Evolutionary conservation across 2,113 vertebrate species (phyloP).

Genomic region (Sterrhoptilus dennistouni): DNA sequence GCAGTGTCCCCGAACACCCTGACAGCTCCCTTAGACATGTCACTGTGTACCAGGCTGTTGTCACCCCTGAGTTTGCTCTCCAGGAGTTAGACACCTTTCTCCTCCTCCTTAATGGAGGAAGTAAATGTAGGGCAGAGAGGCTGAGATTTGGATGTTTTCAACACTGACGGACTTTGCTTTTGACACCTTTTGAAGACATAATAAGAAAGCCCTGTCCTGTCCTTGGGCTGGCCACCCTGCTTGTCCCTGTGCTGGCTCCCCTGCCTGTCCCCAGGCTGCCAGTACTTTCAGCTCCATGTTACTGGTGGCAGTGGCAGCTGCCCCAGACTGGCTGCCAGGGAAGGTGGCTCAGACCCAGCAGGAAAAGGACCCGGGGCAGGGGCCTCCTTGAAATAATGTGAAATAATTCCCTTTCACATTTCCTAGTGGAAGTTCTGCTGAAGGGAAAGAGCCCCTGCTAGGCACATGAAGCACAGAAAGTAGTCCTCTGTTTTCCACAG

Average conservation of each 20-base stretch:
- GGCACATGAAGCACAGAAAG: background rate
- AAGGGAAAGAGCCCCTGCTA: background rate
- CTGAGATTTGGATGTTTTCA: background rate
- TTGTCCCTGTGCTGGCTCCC: background rate
- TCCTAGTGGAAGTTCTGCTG: background rate
- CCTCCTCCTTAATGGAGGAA: background rate
- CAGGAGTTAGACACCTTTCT: background rate
- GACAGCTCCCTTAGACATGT: background rate
- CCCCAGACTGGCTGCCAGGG: accelerated
- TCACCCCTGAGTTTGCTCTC: background rate
- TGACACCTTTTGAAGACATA: accelerated
- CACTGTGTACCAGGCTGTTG: background rate
- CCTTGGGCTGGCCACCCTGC: background rate
- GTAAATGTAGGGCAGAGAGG: accelerated
- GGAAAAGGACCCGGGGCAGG: background rate
- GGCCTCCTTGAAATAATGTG: background rate
- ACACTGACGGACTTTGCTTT: background rate
- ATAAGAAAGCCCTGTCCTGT: background rate
- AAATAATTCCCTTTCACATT: background rate
- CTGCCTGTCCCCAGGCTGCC: background rate
- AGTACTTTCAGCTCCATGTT: background rate
- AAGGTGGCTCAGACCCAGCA: background rate
- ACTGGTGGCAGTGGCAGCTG: background rate
- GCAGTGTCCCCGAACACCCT: background rate
- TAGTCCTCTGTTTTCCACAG: background rate